Conservation (phyloP, 2,113 vertebrate genomes). For the Taurulus bubalis region DNA sequence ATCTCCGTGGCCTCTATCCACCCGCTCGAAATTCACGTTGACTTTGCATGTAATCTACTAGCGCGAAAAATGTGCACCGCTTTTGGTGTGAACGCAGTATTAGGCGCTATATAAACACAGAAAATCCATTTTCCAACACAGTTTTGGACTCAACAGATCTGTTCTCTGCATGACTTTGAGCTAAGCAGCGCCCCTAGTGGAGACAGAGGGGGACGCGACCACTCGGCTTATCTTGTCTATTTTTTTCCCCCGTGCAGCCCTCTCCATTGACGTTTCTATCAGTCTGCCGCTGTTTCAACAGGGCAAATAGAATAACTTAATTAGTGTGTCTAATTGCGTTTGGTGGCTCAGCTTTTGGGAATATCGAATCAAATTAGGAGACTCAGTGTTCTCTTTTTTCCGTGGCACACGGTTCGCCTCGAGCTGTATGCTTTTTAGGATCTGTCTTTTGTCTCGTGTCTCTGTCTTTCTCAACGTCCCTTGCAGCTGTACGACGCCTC, state of each 20-base stretch:
- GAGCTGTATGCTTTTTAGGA: constrained; percentile 70
- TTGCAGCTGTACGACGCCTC: constrained; percentile 54
- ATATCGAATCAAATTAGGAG: constrained; percentile 76
- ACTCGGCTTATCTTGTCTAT: constrained; percentile 41
- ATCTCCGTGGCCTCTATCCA: no score
- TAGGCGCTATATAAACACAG: no score
- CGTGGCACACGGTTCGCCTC: constrained; percentile 66
- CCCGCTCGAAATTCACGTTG: no score
- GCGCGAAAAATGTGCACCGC: no score
- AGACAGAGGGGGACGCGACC: constrained; percentile 14
- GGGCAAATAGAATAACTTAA: constrained; percentile 72
- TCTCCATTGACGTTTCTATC: constrained; percentile 60
- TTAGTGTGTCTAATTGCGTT: constrained; percentile 79
- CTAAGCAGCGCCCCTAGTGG: neutral
- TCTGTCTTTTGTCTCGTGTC: constrained; percentile 69
- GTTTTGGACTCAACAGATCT: no score
- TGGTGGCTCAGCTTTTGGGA: constrained; percentile 69
- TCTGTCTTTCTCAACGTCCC: constrained; percentile 55
- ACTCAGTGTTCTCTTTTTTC: constrained; percentile 64
- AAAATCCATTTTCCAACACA: no score
- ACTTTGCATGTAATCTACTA: no score
- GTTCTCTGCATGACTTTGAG: neutral
- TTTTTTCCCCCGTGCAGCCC: constrained; percentile 17
- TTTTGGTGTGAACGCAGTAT: no score
- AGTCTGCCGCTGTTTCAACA: constrained; percentile 64